These are phyloP conservation scores for Pseudorhombus dupliciocellatus DNA, from an alignment of 2,113 vertebrate genomes.

Conservation along the genomic window DNA sequence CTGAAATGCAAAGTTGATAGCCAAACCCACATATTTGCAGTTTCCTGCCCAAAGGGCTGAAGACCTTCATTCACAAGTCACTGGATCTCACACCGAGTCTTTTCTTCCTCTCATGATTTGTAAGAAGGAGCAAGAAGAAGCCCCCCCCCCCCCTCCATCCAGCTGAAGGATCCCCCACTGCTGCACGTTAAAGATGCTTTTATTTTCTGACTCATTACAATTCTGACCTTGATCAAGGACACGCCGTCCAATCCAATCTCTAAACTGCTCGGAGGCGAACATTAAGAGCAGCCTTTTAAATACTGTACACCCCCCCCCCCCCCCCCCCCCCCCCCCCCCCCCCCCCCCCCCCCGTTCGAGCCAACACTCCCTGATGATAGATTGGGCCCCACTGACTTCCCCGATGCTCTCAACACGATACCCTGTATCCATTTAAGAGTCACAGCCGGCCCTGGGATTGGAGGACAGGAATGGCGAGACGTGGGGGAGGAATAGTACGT, in stretches of 20 bases:
- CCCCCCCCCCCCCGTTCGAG: background rate
- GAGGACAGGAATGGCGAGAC: slow-evolving; percentile 15
- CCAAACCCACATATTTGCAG: too few species aligned
- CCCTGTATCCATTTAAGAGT: slow-evolving; percentile 25
- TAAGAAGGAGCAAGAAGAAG: background rate
- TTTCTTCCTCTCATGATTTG: slow-evolving; percentile 6
- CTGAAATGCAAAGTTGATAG: too few species aligned
- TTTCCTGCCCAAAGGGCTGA: background rate
- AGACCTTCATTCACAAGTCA: too few species aligned
- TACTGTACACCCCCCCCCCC: background rate
- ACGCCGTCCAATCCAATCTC: slow-evolving; percentile 47
- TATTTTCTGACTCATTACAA: slow-evolving; percentile 21
- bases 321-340: background rate
- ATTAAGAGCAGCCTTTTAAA: slow-evolving; percentile 37
- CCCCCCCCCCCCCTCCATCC: background rate
- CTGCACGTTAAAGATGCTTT: slow-evolving; percentile 35
- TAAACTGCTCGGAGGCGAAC: slow-evolving; percentile 27
- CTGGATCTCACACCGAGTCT: background rate
- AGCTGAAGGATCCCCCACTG: background rate
- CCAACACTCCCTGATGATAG: slow-evolving; percentile 31
- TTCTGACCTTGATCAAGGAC: slow-evolving; percentile 69
- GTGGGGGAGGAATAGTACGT: slow-evolving; percentile 3
- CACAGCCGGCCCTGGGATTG: background rate
- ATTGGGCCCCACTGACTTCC: slow-evolving; percentile 23
- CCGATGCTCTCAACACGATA: background rate